Base-by-base conservation (phyloP, 2,797 vertebrate species). In the Toxotes lorentzi region DNA sequence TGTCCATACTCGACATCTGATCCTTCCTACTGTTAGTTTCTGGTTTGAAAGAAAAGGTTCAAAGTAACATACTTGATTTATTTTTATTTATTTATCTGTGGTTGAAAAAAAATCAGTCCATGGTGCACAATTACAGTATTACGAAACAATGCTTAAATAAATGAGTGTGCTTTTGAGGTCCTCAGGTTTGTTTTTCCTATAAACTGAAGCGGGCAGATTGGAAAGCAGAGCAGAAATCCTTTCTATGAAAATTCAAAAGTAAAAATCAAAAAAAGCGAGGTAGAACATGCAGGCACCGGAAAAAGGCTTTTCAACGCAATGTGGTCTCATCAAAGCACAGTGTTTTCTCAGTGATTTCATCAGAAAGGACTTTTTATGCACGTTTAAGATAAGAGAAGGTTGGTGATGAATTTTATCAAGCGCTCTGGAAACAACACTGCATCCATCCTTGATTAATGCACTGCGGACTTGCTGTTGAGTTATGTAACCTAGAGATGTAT, bases 391-490 rank as follows among this genome's bases (percentile, higher is more conserved):
- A 79, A 83, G 69, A 76, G 27, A 58, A 66, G 51, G 58, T 74
- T 50, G 40, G 41, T 41, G 62, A 79, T 69, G 43, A 17, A 82
- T 66, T 51, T 71, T 38, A 69, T 66, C 43, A 13, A 74, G 48
- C 74, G 34, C 50, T 34, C 66, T 76, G 66, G 53, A 74, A 78
- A 77, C 70, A 76, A 76, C 69, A 43, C 51, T 30, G 30, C 54
- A 81, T 73, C 62, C 63, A 82, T 61, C 73, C 56, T 27, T 78
- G 74, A 82, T 83, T 70, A 66, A 66, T 79, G 43, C 62, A 53
- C 79, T 59, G 70, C 64, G 62, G 71, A 72, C 59, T 23, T n/a
- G 8, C 73, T 61, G 63, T 45, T 62, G 65, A 72, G 57, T 84
- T 78, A 79, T 73, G 50, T 65, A 82, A 78, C 43, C 63, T 53